Percentiles rank a stretch among this genome's conserved stretches.
Conservation (phyloP, 1,140 invertebrate genomes). For the Drosophila pseudoananassae region DNA sequence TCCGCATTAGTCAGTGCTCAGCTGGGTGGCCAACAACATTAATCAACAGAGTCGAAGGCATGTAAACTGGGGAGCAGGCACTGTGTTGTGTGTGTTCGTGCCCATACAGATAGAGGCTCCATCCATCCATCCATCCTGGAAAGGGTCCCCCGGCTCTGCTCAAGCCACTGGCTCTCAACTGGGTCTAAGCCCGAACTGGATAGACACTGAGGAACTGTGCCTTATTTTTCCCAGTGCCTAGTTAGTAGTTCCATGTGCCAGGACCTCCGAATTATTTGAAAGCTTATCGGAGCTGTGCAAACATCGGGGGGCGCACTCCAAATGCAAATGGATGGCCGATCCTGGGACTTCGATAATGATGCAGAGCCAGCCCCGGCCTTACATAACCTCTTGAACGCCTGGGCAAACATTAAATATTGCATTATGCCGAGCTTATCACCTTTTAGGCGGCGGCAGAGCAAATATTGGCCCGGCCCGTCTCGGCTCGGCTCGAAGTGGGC, state of each 20-base stretch:
- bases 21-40: conserved; percentile 55
- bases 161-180: not conserved
- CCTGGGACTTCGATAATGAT: not conserved
- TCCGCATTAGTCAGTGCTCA: conserved; percentile 48
- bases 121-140: conserved; percentile 8
- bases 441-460: conserved; percentile 55
- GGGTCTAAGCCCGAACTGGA: not conserved
- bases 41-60: conserved; percentile 65
- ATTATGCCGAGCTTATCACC: conserved; percentile 71
- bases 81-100: conserved; percentile 16
- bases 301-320: conserved; percentile 26
- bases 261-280: conserved; percentile 56
- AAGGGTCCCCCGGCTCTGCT: not conserved
- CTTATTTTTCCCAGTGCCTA: conserved; percentile 14
- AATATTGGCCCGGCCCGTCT: conserved; percentile 57
- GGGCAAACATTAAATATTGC: conserved; percentile 64
- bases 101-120: conserved; percentile 3
- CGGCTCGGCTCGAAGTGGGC: too few species aligned
- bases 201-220: not conserved
- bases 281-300: conserved; percentile 62
- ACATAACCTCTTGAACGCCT: conserved; percentile 54
- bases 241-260: conserved; percentile 48
- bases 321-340: not conserved
- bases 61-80: conserved; percentile 27
- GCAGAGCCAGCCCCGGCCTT: conserved; percentile 27